Conservation (phyloP, 2,888 invertebrate species). For the Synanthedon myopaeformis region DNA sequence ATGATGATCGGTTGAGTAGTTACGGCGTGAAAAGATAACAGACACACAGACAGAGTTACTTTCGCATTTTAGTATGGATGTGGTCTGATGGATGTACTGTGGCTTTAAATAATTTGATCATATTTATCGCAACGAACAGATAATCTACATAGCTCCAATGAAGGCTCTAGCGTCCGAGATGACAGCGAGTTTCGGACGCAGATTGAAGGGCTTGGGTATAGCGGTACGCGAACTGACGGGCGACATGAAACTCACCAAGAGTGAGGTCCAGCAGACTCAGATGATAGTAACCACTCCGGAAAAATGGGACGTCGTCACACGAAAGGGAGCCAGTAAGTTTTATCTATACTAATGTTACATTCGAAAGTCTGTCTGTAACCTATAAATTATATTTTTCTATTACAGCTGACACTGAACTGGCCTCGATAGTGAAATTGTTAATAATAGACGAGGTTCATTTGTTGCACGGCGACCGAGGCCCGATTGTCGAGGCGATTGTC, state of each 20-base stretch:
- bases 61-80: no score
- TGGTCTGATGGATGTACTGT: no score
- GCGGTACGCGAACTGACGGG: conserved; percentile 94
- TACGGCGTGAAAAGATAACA: no score
- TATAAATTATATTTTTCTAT: conserved; percentile 1
- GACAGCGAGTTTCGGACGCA: conserved; percentile 91
- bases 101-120: no score
- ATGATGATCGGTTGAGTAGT: no score
- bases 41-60: no score
- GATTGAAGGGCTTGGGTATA: conserved; percentile 81
- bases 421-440: conserved; percentile 89
- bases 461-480: conserved; percentile 96
- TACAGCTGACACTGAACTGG: conserved; percentile 86
- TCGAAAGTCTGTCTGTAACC: not conserved
- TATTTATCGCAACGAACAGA: conserved; percentile 53
- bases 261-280: conserved; percentile 94
- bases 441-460: conserved; percentile 98
- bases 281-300: conserved; percentile 99
- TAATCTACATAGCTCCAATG: conserved; percentile 99
- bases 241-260: conserved; percentile 96
- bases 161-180: conserved; percentile 99
- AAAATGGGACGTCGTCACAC: conserved; percentile 99
- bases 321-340: conserved; percentile 84
- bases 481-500: conserved; percentile 96
- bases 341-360: not conserved